Evolutionary conservation across 2,113 vertebrate species (phyloP).

Genomic region (Xiphophorus hellerii): DNA sequence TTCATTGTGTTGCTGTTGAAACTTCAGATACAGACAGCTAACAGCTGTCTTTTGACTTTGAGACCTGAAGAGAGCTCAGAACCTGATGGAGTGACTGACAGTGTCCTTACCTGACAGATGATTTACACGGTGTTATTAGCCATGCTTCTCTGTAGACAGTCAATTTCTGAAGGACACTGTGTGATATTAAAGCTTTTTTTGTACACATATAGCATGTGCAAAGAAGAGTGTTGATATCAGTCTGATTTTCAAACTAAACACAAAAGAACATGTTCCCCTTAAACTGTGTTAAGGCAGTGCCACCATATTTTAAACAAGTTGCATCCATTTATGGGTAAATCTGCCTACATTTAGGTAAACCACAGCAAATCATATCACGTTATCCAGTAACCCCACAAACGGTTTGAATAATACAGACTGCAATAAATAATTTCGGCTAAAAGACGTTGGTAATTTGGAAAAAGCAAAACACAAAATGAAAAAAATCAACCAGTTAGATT

Average conservation of each 20-base stretch:
- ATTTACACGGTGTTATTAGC: neutral
- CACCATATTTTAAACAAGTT: neutral
- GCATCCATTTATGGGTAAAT: neutral
- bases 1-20: conserved; percentile 34
- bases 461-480: too few relatives aligned
- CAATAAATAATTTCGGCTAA: too few relatives aligned
- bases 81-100: conserved; percentile 20
- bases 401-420: too few relatives aligned
- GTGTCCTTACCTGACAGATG: conserved; percentile 3
- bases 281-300: neutral
- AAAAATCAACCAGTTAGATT: too few relatives aligned
- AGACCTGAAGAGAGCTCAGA: conserved; percentile 13
- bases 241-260: neutral
- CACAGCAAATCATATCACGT: too few relatives aligned
- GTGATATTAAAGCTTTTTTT: neutral
- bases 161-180: conserved; percentile 6
- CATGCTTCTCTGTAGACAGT: neutral
- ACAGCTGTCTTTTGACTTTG: conserved; percentile 34
- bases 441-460: too few relatives aligned
- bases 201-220: neutral
- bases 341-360: too few relatives aligned
- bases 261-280: too few relatives aligned
- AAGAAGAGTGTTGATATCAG: neutral
- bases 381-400: too few relatives aligned
- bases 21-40: conserved; percentile 28